Base-by-base conservation (phyloP, 2,113 vertebrate genomes). In the Hippoglossus stenolepis region DNA sequence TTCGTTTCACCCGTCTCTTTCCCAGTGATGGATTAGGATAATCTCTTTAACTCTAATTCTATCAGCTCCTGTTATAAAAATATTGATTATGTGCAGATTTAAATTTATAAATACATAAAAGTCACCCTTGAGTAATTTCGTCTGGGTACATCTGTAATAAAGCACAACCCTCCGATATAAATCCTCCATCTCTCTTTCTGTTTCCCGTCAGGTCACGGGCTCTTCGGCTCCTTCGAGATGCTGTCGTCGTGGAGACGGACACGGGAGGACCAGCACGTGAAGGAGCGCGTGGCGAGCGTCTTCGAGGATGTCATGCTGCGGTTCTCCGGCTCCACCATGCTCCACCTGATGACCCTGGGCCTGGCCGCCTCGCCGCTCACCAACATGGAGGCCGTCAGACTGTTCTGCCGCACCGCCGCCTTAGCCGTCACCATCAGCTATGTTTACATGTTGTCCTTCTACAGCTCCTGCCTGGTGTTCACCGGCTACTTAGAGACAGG, bases 141-240 rank as follows among this genome's bases (percentile, higher is more conserved):
- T 62, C 60, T 43, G 60, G 35, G 12, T 63, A 26, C 59, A 60
- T 15, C 12, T 14, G 17, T 64, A 24, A 40, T 15, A 40, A 18
- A 20, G 58, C 20, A 53, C 31, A 26, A 6, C 14, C 15, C 11
- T 0, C 20, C 0, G 20, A 38, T 38, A 17, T 40, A 38, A 18
- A 31, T 38, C 54, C 51, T 67, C 26, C 14, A 13, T 67, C n/a
- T 14, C 18, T 56, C 0, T 75, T 21, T 31, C 31, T 73, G 1
- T 58, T 38, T 45, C 82, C 40, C 60, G 1, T 90, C 93, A 99
- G 98, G 98, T 92, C 98, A 99, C 84, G 97, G 98, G 76, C 96
- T 99, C 80, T 98, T 97, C 60, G 97, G 98, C 86, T 98, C 96
- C 87, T 99, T 99, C 70, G 98, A 99, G 95, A 99, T 99, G 95